These are phyloP conservation scores for Nymphalis io DNA, from an alignment of 1,140 invertebrate genomes.

Conservation along the genomic window DNA sequence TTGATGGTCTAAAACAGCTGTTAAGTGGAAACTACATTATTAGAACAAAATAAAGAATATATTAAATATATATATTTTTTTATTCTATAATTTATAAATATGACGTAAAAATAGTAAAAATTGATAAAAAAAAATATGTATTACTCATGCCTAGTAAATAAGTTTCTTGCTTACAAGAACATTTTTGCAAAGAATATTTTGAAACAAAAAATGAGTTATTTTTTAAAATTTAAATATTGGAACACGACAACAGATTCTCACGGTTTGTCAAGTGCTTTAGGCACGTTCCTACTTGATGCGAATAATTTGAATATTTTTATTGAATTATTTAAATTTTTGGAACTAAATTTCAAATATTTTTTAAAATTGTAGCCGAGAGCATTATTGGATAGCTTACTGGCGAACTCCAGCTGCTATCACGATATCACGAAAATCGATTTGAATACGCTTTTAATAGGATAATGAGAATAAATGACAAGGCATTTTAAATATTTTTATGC, in stretches of 20 bases:
- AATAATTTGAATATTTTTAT: constrained; percentile 33
- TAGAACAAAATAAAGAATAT: too few species aligned
- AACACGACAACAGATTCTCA: constrained; percentile 44
- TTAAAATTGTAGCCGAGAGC: constrained; percentile 27
- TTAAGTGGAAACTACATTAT: too few species aligned
- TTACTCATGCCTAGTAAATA: too few species aligned
- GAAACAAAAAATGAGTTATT: not conserved
- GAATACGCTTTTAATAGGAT: not conserved
- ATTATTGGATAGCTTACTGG: constrained; percentile 10
- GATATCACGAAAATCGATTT: constrained; percentile 5
- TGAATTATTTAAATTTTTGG: constrained; percentile 22
- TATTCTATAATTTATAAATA: too few species aligned
- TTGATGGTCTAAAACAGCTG: too few species aligned
- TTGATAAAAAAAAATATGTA: too few species aligned
- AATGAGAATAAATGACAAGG: not conserved
- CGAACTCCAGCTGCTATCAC: constrained; percentile 11
- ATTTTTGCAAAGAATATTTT: not conserved
- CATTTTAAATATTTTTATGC: constrained; percentile 5
- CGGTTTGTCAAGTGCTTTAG: constrained; percentile 36
- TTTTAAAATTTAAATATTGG: constrained; percentile 41
- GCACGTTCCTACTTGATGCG: constrained; percentile 21
- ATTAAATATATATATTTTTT: too few species aligned
- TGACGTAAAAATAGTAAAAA: too few species aligned
- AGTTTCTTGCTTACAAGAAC: not conserved
- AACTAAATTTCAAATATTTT: constrained; percentile 16